Conservation (phyloP, 1,140 invertebrate genomes). For the Orius insidiosus region DNA sequence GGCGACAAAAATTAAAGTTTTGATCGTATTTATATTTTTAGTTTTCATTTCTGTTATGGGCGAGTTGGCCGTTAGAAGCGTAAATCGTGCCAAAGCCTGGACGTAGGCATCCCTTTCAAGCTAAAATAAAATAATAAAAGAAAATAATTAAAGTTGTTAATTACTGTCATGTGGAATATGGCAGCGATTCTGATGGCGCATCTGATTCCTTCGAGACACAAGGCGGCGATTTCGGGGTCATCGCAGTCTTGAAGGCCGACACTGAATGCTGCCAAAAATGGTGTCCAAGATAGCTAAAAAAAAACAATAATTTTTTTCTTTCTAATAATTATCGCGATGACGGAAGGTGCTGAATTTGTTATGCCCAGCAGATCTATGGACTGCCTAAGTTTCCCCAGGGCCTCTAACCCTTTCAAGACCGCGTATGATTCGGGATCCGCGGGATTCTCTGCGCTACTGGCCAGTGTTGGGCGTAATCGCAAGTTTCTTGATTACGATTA, state of each 20-base stretch:
- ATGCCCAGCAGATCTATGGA: no score
- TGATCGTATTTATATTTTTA: conserved; percentile 99
- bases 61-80: conserved; percentile 85
- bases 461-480: no score
- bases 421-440: no score
- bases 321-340: no score
- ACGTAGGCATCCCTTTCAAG: conserved; percentile 96
- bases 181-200: conserved; percentile 96
- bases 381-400: no score
- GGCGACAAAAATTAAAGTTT: conserved; percentile 92
- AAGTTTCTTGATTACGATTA: no score
- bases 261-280: conserved; percentile 94
- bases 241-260: conserved; percentile 96
- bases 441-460: no score
- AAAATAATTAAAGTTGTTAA: conserved; percentile 2
- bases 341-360: no score
- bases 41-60: conserved; percentile 97
- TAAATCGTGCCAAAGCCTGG: conserved; percentile 90
- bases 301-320: conserved; percentile 5
- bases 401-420: no score
- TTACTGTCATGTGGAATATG: conserved; percentile 82
- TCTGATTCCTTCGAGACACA: conserved; percentile 89
- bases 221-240: conserved; percentile 80
- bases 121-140: conserved; percentile 24
- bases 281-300: conserved; percentile 87